Conservation (phyloP, 1,140 invertebrate genomes). For the Nomia melanderi region DNA sequence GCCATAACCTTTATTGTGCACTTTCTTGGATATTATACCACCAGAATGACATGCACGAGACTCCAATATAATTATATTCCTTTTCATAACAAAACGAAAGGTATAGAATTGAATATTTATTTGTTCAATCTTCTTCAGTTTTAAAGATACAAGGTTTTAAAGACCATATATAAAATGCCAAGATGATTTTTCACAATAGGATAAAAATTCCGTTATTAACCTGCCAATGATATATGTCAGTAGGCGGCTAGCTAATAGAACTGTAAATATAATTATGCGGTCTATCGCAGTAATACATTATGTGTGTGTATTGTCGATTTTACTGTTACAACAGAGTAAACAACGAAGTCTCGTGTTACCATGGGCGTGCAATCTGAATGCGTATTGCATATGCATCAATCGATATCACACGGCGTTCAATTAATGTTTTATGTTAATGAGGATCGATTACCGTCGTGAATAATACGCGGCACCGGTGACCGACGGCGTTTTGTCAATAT, state of each 20-base stretch:
- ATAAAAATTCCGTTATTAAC: too few species aligned
- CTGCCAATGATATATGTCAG: too few species aligned
- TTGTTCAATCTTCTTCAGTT: too few species aligned
- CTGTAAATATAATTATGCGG: background rate
- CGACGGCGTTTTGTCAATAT: constrained; percentile 48
- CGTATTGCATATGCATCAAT: constrained; percentile 11
- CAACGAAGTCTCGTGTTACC: background rate
- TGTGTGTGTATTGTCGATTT: background rate
- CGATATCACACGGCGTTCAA: constrained; percentile 22
- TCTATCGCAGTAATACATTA: background rate
- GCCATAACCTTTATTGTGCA: constrained; percentile 28
- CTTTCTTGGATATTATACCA: background rate
- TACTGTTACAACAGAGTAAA: background rate
- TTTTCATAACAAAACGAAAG: too few species aligned
- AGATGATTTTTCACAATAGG: too few species aligned
- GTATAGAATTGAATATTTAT: too few species aligned
- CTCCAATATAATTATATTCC: too few species aligned
- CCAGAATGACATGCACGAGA: too few species aligned
- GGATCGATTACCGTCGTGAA: constrained; percentile 5
- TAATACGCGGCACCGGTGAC: constrained; percentile 17
- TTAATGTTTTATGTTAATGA: constrained; percentile 51
- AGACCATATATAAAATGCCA: too few species aligned
- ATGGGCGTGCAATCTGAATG: background rate
- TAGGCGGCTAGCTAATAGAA: too few species aligned
- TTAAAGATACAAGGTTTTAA: too few species aligned